These are phyloP conservation scores for Sapayoa aenigma DNA, from an alignment of 2,113 vertebrate genomes.

Conservation along the genomic window DNA sequence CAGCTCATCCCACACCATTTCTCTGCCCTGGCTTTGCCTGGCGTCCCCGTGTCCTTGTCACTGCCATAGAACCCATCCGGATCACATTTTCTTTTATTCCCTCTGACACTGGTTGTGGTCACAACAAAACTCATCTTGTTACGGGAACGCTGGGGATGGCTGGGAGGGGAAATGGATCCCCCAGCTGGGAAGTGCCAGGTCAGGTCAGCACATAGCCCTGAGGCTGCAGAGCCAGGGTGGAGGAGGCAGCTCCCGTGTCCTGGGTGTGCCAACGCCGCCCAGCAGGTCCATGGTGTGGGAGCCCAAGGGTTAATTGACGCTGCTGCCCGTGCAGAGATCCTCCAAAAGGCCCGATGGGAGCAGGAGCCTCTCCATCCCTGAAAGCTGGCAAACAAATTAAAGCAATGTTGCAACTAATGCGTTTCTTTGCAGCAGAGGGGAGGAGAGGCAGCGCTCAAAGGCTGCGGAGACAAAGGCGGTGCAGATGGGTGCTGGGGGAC, in stretches of 20 bases:
- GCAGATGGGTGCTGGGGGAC: conserved; percentile 57
- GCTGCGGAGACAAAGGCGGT: conserved; percentile 42
- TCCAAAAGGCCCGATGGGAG: conserved; percentile 35
- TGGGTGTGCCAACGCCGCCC: neutral
- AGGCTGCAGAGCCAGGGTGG: neutral
- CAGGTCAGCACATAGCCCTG: neutral
- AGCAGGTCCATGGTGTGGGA: neutral
- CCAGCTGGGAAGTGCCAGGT: neutral
- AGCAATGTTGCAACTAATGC: conserved; percentile 18
- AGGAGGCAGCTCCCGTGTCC: neutral
- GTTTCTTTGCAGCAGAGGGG: conserved; percentile 26
- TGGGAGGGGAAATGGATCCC: neutral
- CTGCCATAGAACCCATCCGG: rapidly evolving
- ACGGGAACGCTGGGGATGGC: neutral
- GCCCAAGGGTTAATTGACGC: neutral
- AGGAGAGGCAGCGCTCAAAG: neutral
- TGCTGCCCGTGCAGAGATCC: neutral
- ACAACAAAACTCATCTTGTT: conserved; percentile 36
- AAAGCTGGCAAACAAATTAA: conserved; percentile 54
- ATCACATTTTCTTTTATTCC: neutral
- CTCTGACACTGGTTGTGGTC: conserved; percentile 10
- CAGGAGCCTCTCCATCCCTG: neutral
- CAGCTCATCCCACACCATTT: rapidly evolving
- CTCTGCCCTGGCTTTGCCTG: neutral
- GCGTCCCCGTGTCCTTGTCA: neutral